Percentiles rank a stretch among this genome's conserved stretches.
Conservation (phyloP, 2,797 vertebrate species). For the Oryzias dopingdopingensis region DNA sequence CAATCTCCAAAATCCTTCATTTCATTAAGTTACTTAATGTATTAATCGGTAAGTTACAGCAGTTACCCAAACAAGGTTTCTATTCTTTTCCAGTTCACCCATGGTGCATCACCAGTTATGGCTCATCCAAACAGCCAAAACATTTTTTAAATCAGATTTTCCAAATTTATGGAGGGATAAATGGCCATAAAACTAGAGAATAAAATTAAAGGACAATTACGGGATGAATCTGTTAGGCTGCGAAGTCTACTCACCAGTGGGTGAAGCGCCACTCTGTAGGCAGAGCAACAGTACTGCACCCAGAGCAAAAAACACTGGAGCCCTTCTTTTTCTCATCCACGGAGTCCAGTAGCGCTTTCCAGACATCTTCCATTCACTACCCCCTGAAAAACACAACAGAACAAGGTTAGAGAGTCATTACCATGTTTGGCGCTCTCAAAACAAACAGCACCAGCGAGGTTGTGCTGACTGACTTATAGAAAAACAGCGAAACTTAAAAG, state of each 20-base stretch:
- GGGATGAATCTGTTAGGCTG: not conserved
- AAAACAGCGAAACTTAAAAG: constrained; percentile 1
- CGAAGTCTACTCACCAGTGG: constrained; percentile 58
- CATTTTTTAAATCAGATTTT: not conserved
- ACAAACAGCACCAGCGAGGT: constrained; percentile 21
- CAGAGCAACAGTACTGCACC: constrained; percentile 72
- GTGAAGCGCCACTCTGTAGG: constrained; percentile 66
- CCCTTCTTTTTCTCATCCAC: constrained; percentile 75
- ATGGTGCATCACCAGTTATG: not conserved
- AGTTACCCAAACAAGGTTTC: constrained; percentile 16
- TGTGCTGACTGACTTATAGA: constrained; percentile 25
- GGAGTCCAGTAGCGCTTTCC: constrained; percentile 73
- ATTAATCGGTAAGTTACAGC: not conserved
- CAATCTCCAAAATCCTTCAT: not conserved
- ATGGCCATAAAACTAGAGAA: too few relatives aligned
- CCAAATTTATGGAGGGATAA: not conserved
- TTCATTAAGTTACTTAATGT: not conserved
- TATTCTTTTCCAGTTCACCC: constrained; percentile 18
- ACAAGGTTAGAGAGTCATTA: constrained; percentile 29
- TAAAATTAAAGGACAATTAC: too few relatives aligned
- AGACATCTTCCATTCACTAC: constrained; percentile 80
- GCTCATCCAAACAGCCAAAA: constrained; percentile 15
- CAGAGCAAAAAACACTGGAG: constrained; percentile 70
- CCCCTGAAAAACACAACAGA: constrained; percentile 59
- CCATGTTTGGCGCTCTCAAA: constrained; percentile 14